These are phyloP conservation scores for Takifugu ocellatus DNA, from an alignment of 2,797 vertebrate genomes.

Conservation along the genomic window DNA sequence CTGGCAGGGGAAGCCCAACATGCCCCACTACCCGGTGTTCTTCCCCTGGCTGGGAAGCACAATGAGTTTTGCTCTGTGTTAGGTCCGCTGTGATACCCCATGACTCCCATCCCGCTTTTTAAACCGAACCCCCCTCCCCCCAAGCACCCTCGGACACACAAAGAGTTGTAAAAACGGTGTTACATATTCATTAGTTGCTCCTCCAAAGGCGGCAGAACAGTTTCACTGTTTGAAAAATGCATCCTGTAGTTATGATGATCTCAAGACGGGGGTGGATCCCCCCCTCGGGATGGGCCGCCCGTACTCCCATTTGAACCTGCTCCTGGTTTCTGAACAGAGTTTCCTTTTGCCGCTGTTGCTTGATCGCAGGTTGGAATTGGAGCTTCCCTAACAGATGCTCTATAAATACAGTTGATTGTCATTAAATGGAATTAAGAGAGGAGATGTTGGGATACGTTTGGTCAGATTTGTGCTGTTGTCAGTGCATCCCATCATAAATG, in stretches of 20 bases:
- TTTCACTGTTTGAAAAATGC: constrained; percentile 64
- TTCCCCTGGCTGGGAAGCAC: constrained; percentile 8
- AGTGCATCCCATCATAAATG: no score
- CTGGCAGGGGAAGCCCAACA: constrained; percentile 38
- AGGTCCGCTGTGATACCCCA: no score
- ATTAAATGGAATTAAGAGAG: no score
- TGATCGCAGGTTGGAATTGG: no score
- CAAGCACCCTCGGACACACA: constrained; percentile 16
- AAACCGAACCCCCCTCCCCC: not conserved
- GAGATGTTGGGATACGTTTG: no score
- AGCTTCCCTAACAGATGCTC: no score
- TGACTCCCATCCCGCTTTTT: not conserved
- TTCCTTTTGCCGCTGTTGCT: no score
- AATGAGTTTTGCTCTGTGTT: constrained; percentile 17
- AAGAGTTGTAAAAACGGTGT: constrained; percentile 47
- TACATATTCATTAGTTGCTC: constrained; percentile 69
- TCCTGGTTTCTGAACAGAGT: no score
- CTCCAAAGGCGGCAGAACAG: constrained; percentile 37
- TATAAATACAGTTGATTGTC: no score
- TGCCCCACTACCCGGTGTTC: not conserved
- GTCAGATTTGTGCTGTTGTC: no score
- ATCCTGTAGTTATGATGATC: not conserved
- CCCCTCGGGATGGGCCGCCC: no score
- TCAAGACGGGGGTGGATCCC: not conserved
- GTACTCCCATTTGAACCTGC: no score